phyloP scores from a whole-genome alignment of 2,797 vertebrate genomes.

The Tolypeutes matacus region DNA sequence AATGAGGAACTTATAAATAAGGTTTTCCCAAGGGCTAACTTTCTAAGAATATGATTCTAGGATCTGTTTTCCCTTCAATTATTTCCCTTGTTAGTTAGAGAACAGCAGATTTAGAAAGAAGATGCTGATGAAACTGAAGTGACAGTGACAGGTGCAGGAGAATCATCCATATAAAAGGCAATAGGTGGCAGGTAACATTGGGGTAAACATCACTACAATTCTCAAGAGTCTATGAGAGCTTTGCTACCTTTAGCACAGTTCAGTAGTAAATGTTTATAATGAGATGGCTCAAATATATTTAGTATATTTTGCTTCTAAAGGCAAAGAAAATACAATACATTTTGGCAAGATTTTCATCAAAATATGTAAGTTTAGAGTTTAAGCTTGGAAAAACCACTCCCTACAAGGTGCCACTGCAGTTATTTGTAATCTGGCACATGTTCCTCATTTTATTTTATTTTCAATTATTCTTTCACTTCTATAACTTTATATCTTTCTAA shows the following conservation, averaged over 20 bases:
- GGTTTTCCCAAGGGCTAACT: background rate
- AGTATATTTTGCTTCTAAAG: slow-evolving; percentile 43
- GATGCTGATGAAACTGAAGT: background rate
- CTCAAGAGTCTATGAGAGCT: background rate
- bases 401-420: background rate
- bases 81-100: slow-evolving; percentile 17
- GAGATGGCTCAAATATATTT: background rate
- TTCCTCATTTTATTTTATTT: background rate
- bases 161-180: background rate
- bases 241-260: background rate
- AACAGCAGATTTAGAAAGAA: background rate
- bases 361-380: slow-evolving; percentile 23
- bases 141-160: background rate
- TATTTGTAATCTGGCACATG: background rate
- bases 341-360: background rate
- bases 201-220: background rate
- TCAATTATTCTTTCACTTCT: background rate
- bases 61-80: slow-evolving; percentile 12
- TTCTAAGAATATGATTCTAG: background rate
- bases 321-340: background rate
- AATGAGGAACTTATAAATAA: slow-evolving; percentile 20
- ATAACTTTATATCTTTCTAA: background rate
- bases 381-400: background rate
- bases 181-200: background rate
- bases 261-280: background rate